Conservation (phyloP, 2,888 invertebrate genomes). For the Apamea anceps region DNA sequence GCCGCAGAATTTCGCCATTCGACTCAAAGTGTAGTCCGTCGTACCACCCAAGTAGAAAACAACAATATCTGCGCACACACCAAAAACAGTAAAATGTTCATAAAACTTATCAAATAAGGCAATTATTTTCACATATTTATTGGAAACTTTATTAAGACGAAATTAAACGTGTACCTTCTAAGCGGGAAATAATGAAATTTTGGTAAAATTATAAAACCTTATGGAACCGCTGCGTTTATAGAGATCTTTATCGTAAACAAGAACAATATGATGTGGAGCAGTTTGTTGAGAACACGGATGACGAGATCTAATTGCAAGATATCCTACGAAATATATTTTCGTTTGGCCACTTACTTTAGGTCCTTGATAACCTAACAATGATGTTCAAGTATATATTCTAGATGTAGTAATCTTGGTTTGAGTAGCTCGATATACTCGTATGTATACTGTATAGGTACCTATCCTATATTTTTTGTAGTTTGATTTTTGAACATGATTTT, state of each 20-base stretch:
- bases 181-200: constrained; percentile 69
- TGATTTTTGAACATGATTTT: constrained; percentile 2
- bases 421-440: too few species aligned
- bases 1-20: not conserved
- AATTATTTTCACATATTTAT: constrained; percentile 77
- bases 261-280: constrained; percentile 62
- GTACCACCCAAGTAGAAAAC: constrained; percentile 61
- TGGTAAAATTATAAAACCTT: constrained; percentile 60
- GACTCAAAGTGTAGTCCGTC: not conserved
- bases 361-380: not conserved
- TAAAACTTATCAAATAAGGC: constrained; percentile 67
- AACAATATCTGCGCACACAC: constrained; percentile 40
- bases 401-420: not conserved
- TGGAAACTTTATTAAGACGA: constrained; percentile 61
- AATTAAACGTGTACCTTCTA: constrained; percentile 60
- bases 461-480: not conserved
- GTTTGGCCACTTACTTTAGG: not conserved
- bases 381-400: not conserved
- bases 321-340: constrained; percentile 19
- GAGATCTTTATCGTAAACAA: constrained; percentile 63
- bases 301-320: constrained; percentile 52
- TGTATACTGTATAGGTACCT: too few species aligned
- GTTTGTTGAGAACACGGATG: constrained; percentile 36
- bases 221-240: constrained; percentile 52
- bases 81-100: constrained; percentile 62